phyloP scores from a whole-genome alignment of 2,113 vertebrate genomes.

The Sigmodon hispidus region DNA sequence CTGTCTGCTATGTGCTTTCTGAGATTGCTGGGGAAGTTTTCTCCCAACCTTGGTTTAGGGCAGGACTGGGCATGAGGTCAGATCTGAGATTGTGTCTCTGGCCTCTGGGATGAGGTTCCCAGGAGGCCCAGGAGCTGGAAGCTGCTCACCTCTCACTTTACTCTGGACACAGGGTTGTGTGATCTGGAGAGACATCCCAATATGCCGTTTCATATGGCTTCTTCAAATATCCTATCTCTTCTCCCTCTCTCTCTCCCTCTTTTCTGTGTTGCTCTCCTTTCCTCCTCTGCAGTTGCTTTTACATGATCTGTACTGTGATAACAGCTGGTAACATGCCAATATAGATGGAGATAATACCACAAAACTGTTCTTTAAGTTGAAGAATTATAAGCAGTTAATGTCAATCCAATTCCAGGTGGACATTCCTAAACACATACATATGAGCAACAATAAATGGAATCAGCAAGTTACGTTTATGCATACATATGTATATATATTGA shows the following conservation, averaged over 20 bases:
- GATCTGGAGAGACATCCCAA: too few relatives aligned
- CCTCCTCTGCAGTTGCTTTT: neutral
- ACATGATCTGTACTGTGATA: neutral
- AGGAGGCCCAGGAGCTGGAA: too few relatives aligned
- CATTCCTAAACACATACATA: neutral
- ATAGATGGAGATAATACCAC: neutral
- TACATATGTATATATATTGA: neutral
- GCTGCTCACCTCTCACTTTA: too few relatives aligned
- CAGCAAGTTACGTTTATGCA: neutral
- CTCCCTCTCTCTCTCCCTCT: neutral
- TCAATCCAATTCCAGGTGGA: neutral
- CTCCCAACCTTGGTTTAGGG: too few relatives aligned
- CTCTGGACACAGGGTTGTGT: too few relatives aligned
- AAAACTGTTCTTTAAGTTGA: neutral
- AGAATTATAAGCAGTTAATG: neutral
- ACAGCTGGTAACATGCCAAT: neutral
- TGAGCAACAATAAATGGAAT: neutral
- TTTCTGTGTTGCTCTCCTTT: neutral
- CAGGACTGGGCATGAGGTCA: too few relatives aligned
- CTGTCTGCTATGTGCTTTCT: too few relatives aligned
- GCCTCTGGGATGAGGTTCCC: too few relatives aligned
- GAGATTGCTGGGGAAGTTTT: too few relatives aligned
- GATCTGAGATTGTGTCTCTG: too few relatives aligned
- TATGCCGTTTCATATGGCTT: too few relatives aligned
- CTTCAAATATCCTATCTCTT: neutral